Evolutionary conservation across 2,797 vertebrate species (phyloP).

Genomic region (Varecia variegata): DNA sequence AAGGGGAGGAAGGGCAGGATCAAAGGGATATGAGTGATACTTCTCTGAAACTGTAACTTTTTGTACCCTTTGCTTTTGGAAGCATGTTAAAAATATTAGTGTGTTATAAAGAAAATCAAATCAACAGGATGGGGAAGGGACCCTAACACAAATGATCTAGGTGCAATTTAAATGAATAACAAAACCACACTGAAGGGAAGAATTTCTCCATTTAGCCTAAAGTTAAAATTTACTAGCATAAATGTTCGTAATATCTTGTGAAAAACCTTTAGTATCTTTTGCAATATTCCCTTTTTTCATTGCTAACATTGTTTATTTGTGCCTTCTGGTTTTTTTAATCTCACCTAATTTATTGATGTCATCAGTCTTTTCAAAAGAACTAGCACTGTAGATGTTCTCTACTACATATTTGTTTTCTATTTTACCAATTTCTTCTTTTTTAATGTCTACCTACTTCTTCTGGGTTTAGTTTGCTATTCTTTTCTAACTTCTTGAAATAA

Average conservation of each 20-base stretch:
- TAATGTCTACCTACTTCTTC: not conserved
- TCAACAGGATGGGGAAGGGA: not conserved
- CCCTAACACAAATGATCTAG: not conserved
- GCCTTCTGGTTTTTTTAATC: not conserved
- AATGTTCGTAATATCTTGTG: not conserved
- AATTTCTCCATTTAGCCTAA: not conserved
- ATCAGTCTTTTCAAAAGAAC: conserved; percentile 2
- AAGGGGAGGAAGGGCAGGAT: not conserved
- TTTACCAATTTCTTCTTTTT: not conserved
- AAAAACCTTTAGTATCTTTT: not conserved
- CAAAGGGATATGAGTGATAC: not conserved
- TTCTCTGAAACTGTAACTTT: not conserved
- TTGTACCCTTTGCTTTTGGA: not conserved
- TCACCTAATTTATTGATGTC: not conserved
- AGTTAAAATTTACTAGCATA: not conserved
- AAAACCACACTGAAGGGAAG: not conserved
- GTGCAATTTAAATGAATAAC: not conserved
- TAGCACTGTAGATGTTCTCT: not conserved
- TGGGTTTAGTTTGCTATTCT: not conserved
- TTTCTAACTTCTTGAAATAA: not conserved
- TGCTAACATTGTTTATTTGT: not conserved
- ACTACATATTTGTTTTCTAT: not conserved
- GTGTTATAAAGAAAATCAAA: not conserved
- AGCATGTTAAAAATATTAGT: not conserved
- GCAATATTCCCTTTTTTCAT: not conserved